Base-by-base conservation (phyloP, 2,888 invertebrate genomes). In the Ischnura elegans region DNA sequence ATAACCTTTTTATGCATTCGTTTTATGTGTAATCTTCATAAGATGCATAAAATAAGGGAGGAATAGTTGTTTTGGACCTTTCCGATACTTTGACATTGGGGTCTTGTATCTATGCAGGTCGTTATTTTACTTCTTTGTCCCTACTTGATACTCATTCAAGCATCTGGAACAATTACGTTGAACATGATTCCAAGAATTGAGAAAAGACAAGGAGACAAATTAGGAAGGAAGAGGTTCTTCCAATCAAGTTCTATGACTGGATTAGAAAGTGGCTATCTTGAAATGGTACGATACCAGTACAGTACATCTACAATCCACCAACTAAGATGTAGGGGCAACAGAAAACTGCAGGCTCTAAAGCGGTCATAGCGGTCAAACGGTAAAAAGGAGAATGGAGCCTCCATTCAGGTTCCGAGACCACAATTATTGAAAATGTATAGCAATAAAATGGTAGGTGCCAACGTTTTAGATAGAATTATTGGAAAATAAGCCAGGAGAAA, bases 251-350 rank as follows among this genome's bases (percentile, higher is more conserved):
- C 8, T 84, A 84, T 29, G 84, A 36, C 84, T 84, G 3, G 94
- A 94, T 47, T 87, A n/a, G 36, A 93, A 86, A 51, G 29, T 90
- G n/a, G 86, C 55, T 21, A 47, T 94, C 36, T 90, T 94, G 13
- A 93, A 94, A 93, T 94, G 94, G 94, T 94, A 51, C 84, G 94
- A 94, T 84, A 94, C 94, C 93, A 90, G 87, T 42, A 25, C 94
- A 47, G 85, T 94, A 84, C 36, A 66, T 55, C 84, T 94, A 66
- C 93, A 93, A 42, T 94, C 94, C 51, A 93, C 86, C 46, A 42
- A 93, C 29, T 85, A 43, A 51, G 93, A 87, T 3, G 66, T 43
- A 42, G 93, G 94, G 45, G 94, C 94, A 87, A n/a, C 93, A 29
- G 90, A 87, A 43, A 85, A 94, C 29, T 93, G 90, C 84, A 43